These are phyloP conservation scores for Tragulus kanchil DNA, from an alignment of 2,113 vertebrate genomes.

Conservation along the genomic window DNA sequence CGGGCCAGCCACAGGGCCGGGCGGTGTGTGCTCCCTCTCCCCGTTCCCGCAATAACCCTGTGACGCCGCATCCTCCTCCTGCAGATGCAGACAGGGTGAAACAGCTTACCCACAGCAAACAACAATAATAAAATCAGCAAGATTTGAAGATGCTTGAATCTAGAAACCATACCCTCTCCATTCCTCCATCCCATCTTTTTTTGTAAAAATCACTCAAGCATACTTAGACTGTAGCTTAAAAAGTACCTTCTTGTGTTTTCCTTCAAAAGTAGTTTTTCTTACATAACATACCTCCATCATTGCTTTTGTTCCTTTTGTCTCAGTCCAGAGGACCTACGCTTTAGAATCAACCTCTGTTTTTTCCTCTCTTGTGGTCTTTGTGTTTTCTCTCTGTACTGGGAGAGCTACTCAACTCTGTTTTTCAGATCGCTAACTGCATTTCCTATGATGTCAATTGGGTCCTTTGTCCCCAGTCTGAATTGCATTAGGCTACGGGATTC, in stretches of 20 bases:
- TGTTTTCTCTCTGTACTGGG: not conserved
- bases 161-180: not conserved
- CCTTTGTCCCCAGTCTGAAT: not conserved
- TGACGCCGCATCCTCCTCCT: not conserved
- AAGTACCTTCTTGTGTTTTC: not conserved
- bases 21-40: not conserved
- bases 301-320: not conserved
- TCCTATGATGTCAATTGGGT: constrained; percentile 16
- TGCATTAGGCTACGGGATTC: not conserved
- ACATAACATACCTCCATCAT: not conserved
- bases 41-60: not conserved
- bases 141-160: not conserved
- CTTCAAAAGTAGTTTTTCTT: not conserved
- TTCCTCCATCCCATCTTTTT: not conserved
- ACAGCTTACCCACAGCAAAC: not conserved
- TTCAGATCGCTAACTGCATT: constrained; percentile 38
- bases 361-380: not conserved
- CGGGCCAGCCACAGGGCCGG: not conserved
- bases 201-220: not conserved
- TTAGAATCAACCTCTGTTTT: not conserved
- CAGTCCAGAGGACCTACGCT: not conserved
- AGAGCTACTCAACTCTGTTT: constrained; percentile 3
- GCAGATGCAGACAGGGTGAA: not conserved
- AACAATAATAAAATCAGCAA: not conserved
- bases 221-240: not conserved